Evolutionary conservation across 2,797 vertebrate genomes (phyloP).

Genomic region (Columba guinea): DNA sequence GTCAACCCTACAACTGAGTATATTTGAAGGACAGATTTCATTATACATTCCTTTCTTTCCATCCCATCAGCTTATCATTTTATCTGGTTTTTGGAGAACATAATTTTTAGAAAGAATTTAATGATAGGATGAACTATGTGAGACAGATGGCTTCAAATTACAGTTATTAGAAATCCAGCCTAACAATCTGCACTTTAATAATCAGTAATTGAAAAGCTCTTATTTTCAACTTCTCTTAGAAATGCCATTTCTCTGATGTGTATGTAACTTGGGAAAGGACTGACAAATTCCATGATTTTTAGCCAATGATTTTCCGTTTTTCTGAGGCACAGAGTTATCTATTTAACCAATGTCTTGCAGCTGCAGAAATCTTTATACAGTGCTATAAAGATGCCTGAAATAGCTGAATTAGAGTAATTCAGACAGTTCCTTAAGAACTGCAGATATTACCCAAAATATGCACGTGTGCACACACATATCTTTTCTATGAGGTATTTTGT

Average conservation of each 20-base stretch:
- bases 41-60: neutral
- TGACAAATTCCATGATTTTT: neutral
- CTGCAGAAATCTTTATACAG: neutral
- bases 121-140: neutral
- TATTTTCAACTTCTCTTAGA: neutral
- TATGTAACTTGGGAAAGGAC: neutral
- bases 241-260: neutral
- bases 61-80: neutral
- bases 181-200: neutral
- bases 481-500: neutral
- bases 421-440: neutral
- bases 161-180: neutral
- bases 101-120: neutral
- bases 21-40: neutral
- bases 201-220: neutral
- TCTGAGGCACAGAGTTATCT: neutral
- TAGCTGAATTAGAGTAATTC: neutral
- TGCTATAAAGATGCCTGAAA: neutral
- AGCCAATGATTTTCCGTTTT: neutral
- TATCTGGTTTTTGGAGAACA: neutral
- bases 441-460: neutral
- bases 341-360: neutral
- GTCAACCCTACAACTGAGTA: neutral
- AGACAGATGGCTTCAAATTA: constrained; percentile 17
- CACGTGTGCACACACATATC: accelerated